These are phyloP conservation scores for Odontesthes bonariensis DNA, from an alignment of 2,113 vertebrate species.

Conservation along the genomic window DNA sequence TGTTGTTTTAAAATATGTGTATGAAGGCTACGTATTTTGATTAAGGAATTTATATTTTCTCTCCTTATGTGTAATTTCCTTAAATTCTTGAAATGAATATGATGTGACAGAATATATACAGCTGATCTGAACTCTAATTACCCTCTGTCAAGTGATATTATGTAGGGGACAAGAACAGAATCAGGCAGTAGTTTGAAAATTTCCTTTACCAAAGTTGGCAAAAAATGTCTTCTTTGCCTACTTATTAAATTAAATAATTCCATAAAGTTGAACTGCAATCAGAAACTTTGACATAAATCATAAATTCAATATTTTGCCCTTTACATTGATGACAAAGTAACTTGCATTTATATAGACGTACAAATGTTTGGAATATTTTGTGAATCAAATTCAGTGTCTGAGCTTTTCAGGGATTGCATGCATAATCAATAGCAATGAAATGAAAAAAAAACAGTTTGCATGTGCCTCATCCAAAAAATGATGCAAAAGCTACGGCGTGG, in stretches of 20 bases:
- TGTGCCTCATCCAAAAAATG: constrained; percentile 53
- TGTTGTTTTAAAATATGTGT: neutral
- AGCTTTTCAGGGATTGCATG: constrained; percentile 41
- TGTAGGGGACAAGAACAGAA: constrained; percentile 2
- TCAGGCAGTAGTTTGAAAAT: constrained; percentile 6
- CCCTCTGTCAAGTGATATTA: neutral
- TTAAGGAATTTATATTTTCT: neutral
- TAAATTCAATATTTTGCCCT: constrained; percentile 6
- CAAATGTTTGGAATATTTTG: constrained; percentile 29
- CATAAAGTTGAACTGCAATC: neutral
- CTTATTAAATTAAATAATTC: neutral
- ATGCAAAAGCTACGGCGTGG: constrained; percentile 61
- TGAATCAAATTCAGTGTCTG: constrained; percentile 26
- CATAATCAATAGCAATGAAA: constrained; percentile 48
- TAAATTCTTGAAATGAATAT: neutral
- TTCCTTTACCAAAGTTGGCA: neutral
- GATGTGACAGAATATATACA: constrained; percentile 21
- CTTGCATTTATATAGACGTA: constrained; percentile 1
- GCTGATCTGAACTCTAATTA: neutral
- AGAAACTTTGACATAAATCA: constrained; percentile 6
- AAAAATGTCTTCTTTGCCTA: constrained; percentile 1
- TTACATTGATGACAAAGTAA: neutral
- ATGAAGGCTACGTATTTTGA: neutral
- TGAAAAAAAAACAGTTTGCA: constrained; percentile 38
- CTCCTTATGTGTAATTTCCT: neutral